These are phyloP conservation scores for Amyelois transitella DNA, from an alignment of 1,140 invertebrate genomes.

Conservation along the genomic window DNA sequence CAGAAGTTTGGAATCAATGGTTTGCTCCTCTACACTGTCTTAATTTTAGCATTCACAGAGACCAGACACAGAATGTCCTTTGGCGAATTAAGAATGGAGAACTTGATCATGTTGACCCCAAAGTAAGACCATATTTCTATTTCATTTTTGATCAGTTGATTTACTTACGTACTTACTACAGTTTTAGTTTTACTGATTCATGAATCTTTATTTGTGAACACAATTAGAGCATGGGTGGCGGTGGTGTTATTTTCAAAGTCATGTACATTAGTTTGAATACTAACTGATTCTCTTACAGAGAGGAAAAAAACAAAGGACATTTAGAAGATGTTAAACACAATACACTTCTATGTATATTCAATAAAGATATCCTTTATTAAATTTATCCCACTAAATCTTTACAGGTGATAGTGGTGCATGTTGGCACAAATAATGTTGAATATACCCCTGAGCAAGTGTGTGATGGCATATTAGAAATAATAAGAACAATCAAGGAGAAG, in stretches of 20 bases:
- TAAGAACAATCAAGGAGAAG: slow-evolving; percentile 82
- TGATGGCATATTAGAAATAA: slow-evolving; percentile 86
- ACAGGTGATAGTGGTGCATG: slow-evolving; percentile 88
- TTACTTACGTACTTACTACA: too few relatives aligned
- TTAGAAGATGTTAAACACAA: too few relatives aligned
- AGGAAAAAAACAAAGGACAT: too few relatives aligned
- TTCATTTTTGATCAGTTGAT: too few relatives aligned
- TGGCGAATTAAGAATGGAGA: slow-evolving; percentile 93
- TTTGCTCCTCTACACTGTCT: slow-evolving; percentile 91
- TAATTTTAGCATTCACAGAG: slow-evolving; percentile 92
- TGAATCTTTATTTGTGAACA: too few relatives aligned
- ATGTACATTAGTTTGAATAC: too few relatives aligned
- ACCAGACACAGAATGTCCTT: slow-evolving; percentile 90
- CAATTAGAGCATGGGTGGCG: too few relatives aligned
- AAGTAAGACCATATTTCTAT: slow-evolving; percentile 76
- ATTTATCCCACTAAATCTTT: slow-evolving; percentile 17
- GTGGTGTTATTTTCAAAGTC: too few relatives aligned
- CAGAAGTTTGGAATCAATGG: slow-evolving; percentile 88
- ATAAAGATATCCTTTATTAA: too few relatives aligned
- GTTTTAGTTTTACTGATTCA: too few relatives aligned
- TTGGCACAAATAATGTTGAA: slow-evolving; percentile 90
- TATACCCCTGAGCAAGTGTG: slow-evolving; percentile 85
- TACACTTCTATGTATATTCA: too few relatives aligned
- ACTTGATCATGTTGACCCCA: slow-evolving; percentile 89
- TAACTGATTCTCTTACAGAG: too few relatives aligned